Conservation (phyloP, 2,797 vertebrate genomes). For the Malacoctenus gilli region DNA sequence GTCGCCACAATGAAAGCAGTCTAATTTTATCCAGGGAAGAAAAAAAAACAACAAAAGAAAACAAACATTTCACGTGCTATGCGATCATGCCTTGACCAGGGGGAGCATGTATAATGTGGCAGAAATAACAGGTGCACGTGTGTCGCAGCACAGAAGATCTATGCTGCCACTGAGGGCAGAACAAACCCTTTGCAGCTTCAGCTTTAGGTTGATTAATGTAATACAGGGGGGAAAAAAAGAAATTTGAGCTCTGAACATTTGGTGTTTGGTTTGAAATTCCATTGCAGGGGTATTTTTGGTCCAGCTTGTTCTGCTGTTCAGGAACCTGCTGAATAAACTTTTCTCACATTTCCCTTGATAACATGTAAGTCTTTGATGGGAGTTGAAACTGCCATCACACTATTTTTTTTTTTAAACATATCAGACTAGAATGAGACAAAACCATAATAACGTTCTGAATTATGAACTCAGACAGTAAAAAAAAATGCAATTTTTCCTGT, state of each 20-base stretch:
- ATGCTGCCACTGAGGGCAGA: constrained; percentile 34
- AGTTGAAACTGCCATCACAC: constrained; percentile 21
- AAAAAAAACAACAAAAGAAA: constrained; percentile 54
- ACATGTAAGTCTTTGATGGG: constrained; percentile 35
- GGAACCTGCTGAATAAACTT: constrained; percentile 63
- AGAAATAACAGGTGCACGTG: constrained; percentile 49
- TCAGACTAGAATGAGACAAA: neutral
- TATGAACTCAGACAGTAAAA: neutral
- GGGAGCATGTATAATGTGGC: constrained; percentile 34
- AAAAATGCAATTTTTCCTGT: neutral
- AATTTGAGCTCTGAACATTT: too few relatives aligned
- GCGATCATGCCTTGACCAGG: constrained; percentile 23
- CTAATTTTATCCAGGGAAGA: constrained; percentile 58
- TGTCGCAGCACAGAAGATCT: constrained; percentile 45
- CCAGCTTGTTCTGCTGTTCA: constrained; percentile 62
- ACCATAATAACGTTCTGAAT: constrained; percentile 9
- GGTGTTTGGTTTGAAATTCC: constrained; percentile 55
- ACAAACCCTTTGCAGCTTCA: too few relatives aligned
- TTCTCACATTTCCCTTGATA: constrained; percentile 57
- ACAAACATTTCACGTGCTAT: constrained; percentile 47
- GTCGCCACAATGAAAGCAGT: constrained; percentile 69
- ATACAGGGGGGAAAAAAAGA: too few relatives aligned
- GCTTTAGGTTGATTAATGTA: neutral
- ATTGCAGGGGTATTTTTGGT: constrained; percentile 25
- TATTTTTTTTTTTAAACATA: constrained; percentile 31